Evolutionary conservation across 92 coral and sea anemone species (phyloP).

Genomic region (Phymanthus crucifer): DNA sequence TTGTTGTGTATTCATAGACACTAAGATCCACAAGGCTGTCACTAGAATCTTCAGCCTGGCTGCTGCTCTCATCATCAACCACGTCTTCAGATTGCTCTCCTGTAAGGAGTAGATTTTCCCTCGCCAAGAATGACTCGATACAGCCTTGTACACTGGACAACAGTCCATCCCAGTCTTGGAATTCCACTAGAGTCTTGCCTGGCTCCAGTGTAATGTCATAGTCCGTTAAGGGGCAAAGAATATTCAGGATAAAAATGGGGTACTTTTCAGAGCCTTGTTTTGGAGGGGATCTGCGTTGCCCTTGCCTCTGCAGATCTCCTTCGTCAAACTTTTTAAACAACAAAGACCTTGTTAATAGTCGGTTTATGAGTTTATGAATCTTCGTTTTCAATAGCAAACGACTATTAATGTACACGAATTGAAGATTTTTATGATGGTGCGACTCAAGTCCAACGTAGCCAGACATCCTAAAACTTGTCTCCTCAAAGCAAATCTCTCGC

Average conservation of each 20-base stretch:
- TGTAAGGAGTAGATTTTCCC: constrained; percentile 38
- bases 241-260: constrained; percentile 76
- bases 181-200: constrained; percentile 90
- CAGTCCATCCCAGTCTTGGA: constrained; percentile 87
- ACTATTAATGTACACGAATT: constrained; percentile 82
- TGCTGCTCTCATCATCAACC: not conserved
- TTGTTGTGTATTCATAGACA: constrained; percentile 20
- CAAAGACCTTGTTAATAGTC: constrained; percentile 58
- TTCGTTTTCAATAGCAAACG: constrained; percentile 87
- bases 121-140: constrained; percentile 58
- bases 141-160: constrained; percentile 65
- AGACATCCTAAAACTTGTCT: constrained; percentile 48
- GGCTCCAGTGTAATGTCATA: constrained; percentile 95
- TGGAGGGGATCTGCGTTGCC: constrained; percentile 30
- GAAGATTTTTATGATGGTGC: constrained; percentile 73
- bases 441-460: constrained; percentile 76
- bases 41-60: constrained; percentile 15
- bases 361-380: constrained; percentile 80
- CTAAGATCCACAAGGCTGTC: constrained; percentile 29
- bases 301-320: constrained; percentile 1
- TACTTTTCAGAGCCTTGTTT: constrained; percentile 67
- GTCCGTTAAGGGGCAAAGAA: constrained; percentile 64
- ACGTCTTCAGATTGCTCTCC: constrained; percentile 32
- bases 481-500: constrained; percentile 47
- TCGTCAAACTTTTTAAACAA: constrained; percentile 24